Conservation (phyloP, 2,888 invertebrate genomes). For the Cataglyphis altisquamis region DNA sequence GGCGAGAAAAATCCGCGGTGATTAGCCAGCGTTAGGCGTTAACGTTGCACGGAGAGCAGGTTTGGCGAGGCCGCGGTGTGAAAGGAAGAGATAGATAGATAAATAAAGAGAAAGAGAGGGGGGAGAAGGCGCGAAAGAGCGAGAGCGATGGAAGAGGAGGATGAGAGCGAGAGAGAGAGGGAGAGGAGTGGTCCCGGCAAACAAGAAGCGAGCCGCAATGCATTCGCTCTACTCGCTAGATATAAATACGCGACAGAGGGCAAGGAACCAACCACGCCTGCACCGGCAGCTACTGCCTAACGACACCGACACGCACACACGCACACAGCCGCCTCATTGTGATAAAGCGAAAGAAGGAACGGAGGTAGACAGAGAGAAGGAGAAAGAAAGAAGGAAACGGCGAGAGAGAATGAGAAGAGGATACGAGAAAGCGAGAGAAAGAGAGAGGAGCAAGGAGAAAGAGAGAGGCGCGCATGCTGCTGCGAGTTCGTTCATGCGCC, state of each 20-base stretch:
- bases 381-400: constrained; percentile 42
- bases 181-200: constrained; percentile 72
- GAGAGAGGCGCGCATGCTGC: constrained; percentile 63
- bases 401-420: constrained; percentile 37
- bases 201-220: constrained; percentile 78
- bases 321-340: constrained; percentile 73
- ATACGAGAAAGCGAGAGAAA: constrained; percentile 28
- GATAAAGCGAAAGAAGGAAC: constrained; percentile 76
- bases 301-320: constrained; percentile 77
- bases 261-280: constrained; percentile 82
- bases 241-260: constrained; percentile 84
- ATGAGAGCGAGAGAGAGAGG: constrained; percentile 49
- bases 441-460: constrained; percentile 37
- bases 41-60: constrained; percentile 71
- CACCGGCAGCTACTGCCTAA: constrained; percentile 80
- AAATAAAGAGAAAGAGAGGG: neutral
- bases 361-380: constrained; percentile 39
- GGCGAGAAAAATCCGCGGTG: constrained; percentile 69
- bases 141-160: constrained; percentile 44
- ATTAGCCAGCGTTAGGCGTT: constrained; percentile 78
- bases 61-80: constrained; percentile 69
- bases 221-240: constrained; percentile 81
- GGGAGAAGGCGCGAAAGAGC: constrained; percentile 37
- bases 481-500: constrained; percentile 76
- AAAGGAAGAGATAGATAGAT: constrained; percentile 29